Evolutionary conservation across 2,113 vertebrate genomes (phyloP), one percentile per base, ranked within the genome.

Genomic region (Pionites leucogaster): DNA sequence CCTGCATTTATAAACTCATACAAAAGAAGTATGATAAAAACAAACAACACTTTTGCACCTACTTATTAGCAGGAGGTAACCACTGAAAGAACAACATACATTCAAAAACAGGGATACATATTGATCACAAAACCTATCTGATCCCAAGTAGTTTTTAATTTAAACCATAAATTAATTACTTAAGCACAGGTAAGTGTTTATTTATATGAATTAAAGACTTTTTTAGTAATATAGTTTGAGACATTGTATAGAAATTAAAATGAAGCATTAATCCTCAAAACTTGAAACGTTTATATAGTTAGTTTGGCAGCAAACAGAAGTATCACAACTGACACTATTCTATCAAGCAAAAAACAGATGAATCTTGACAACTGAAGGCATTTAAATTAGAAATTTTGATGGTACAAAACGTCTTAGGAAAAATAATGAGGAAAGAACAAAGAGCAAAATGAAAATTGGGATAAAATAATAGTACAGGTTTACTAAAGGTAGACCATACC

Each of bases 81-180:
- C 24, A 27, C 3, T 17, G n/a, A 57, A 86, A 63, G 42, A 86
- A 31, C 9, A 31, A 17, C 1, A 8, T 18, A 75, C 37, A 12
- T 2, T 22, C 46, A 93, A 86, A 74, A 83, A 46, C 44, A 77
- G 14, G 86, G 27, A 53, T n/a, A n/a, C 7, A 50, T 4, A 50
- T 2, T 63, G 25, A 89, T 82, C 62, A 78, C 33, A 90, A 67
- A 89, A 44, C 8, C 35, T 29, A 35, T 20, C 28, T 64, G 47
- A 67, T 69, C 52, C 63, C 39, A 81, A 52, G 42, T 67, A 63
- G 49, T 24, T 77, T 86, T 82, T 47, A 75, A 84, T 82, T 95
- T 76, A 84, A 92, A 76, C 11, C 33, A n/a, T 70, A 31, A 94
- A 67, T 89, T 52, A 88, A 31, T 52, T 52, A 49, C 62, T 71